A percentile compares a stretch with the other conserved stretches of the same genome.
Conservation (phyloP, 1,140 invertebrate genomes). For the Vanessa atalanta region DNA sequence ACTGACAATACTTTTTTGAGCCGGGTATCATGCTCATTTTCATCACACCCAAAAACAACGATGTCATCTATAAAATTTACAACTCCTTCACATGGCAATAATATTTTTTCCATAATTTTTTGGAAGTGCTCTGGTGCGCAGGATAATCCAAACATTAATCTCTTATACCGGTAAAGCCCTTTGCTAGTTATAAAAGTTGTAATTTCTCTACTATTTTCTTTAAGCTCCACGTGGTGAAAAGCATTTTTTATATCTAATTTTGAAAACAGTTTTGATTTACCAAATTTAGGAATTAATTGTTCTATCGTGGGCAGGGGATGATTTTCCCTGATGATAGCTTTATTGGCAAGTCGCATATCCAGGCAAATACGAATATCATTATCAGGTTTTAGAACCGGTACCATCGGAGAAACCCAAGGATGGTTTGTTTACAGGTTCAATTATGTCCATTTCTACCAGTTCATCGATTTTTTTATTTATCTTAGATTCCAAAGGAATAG, state of each 20-base stretch:
- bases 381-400: conserved; percentile 53
- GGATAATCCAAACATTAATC: too few species aligned
- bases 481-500: conserved; percentile 48
- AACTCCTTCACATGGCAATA: too few species aligned
- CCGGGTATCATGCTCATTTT: too few species aligned
- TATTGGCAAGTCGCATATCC: conserved; percentile 60
- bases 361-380: conserved; percentile 58
- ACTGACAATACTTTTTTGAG: too few species aligned
- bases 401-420: conserved; percentile 65
- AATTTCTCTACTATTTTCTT: too few species aligned
- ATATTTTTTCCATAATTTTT: too few species aligned
- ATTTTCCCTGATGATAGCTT: conserved; percentile 57
- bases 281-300: conserved; percentile 48
- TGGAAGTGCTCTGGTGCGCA: too few species aligned
- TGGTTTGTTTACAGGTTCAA: conserved; percentile 55
- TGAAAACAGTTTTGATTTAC: conserved; percentile 43
- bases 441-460: conserved; percentile 49
- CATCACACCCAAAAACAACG: too few species aligned
- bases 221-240: conserved; percentile 40
- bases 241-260: conserved; percentile 55
- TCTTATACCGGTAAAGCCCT: too few species aligned
- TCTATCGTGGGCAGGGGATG: conserved; percentile 59
- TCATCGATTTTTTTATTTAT: conserved; percentile 48
- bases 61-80: too few species aligned
- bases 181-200: too few species aligned